Base-by-base conservation (phyloP, 2,888 invertebrate species). In the Abscondita cerata region DNA sequence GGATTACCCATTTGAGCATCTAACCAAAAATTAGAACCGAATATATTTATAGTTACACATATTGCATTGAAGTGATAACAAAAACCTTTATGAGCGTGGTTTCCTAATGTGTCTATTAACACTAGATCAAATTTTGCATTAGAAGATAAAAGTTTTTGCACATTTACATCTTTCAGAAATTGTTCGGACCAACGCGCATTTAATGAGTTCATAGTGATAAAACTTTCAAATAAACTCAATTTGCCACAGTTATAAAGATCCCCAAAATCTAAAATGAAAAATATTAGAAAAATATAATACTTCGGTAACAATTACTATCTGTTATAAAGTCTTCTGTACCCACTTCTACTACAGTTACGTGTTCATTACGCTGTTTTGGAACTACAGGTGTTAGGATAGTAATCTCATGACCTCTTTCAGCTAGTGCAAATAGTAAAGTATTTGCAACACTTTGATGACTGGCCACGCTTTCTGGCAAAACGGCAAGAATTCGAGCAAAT, bases 1-100 rank as follows among this genome's bases (percentile, higher is more conserved):
- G 84, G 80, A 38, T 80, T 72, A 0, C 83, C 84, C 74, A 83
- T 79, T 62, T 81, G 75, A 59, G 80, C 80, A 52, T 81, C 82
- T 68, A 82, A 79, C 68, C 79, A 78, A 47, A 78, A 76, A 51
- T 76, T 75, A 58, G 77, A 78, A 25, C 79, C 81, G 53, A 81
- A 61, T 0, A 82, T 79, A 68, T 79, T 81, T 5, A 79, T 70
- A 2, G 75, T 51, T 13, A 80, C 69, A 6, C 76, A 56, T 1
- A 76, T 76, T 2, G 74, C 76, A 47, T 77, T 71, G 62, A 73
- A 75, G 50, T 76, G 73, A 55, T 76, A 70, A 2, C 74, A 73
- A 5, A 79, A 68, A 1, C 81, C 83, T 44, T 52, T 72, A 18
- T 76, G 71, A 1, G 83, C 82, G 66, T 84, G 83, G 66, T 80